Percentiles rank a stretch among this genome's conserved stretches.
Evolutionary conservation across 23 tunicate genomes (phyloP).

Genomic region (Styela clava): DNA sequence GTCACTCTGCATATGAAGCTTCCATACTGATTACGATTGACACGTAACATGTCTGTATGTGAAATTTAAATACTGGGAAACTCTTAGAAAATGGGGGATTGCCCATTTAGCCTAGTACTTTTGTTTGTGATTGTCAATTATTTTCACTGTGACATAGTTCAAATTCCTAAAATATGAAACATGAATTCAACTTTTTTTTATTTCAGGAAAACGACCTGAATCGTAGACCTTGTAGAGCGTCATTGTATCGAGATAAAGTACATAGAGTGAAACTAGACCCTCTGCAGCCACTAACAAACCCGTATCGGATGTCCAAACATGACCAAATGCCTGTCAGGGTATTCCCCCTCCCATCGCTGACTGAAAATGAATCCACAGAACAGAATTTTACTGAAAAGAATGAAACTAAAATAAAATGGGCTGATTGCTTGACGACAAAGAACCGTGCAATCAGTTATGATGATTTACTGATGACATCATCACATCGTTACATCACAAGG

Average conservation of each 20-base stretch:
- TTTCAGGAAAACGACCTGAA: not conserved
- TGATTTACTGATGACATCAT: not conserved
- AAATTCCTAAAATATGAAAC: too few relatives aligned
- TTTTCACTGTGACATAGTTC: too few relatives aligned
- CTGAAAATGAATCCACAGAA: not conserved
- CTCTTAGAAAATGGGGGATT: too few relatives aligned
- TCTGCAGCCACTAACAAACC: conserved; percentile 3
- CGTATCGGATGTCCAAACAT: not conserved
- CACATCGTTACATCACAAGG: conserved; percentile 8
- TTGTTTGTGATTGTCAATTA: too few relatives aligned
- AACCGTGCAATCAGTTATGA: conserved; percentile 1
- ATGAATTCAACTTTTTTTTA: too few relatives aligned
- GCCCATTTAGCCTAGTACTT: too few relatives aligned
- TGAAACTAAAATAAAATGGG: not conserved
- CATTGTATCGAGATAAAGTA: conserved; percentile 17
- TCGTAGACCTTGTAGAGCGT: not conserved
- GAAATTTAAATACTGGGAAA: too few relatives aligned
- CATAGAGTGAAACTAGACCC: conserved; percentile 3
- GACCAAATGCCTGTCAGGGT: conserved; percentile 25
- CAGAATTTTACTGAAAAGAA: too few relatives aligned
- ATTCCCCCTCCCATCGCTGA: not conserved
- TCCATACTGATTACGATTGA: too few relatives aligned
- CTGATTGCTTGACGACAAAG: not conserved
- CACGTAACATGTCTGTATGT: too few relatives aligned
- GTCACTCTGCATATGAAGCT: too few relatives aligned